A percentile compares a stretch with the other conserved stretches of the same genome.
Evolutionary conservation across 2,797 vertebrate genomes (phyloP).

Genomic region (Periparus ater): DNA sequence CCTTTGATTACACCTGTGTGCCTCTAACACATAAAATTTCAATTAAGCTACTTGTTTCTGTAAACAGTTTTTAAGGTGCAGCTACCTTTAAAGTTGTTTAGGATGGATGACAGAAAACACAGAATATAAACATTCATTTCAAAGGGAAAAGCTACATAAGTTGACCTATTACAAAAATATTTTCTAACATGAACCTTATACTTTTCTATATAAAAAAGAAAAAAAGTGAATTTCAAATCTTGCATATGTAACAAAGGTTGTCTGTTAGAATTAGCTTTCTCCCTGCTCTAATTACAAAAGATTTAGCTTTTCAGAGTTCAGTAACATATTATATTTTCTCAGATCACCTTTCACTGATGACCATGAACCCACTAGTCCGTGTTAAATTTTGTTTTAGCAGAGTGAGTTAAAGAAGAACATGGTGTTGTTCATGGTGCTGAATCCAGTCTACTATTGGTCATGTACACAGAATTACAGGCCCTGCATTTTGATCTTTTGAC

Average conservation of each 20-base stretch:
- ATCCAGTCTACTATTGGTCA: background rate
- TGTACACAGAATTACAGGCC: background rate
- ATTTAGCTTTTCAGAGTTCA: background rate
- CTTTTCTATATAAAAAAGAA: background rate
- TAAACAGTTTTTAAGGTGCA: background rate
- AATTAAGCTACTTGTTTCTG: background rate
- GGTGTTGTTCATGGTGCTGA: constrained; percentile 45
- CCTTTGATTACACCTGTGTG: background rate
- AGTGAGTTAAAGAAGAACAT: background rate
- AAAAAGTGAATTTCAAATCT: background rate
- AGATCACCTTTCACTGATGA: background rate
- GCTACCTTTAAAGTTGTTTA: background rate
- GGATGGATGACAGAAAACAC: background rate
- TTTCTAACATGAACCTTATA: background rate
- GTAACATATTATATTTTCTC: background rate
- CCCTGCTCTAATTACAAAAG: background rate
- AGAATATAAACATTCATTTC: background rate
- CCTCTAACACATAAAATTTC: background rate
- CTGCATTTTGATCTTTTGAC: background rate
- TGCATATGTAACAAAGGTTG: background rate
- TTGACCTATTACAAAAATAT: background rate
- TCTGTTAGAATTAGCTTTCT: background rate
- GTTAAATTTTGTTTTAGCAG: background rate
- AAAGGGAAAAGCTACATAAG: background rate
- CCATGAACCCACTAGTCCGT: background rate